Percentiles rank a stretch among this genome's conserved stretches.
Evolutionary conservation across 2,797 vertebrate species (phyloP).

Genomic region (Chiroxiphia lanceolata): DNA sequence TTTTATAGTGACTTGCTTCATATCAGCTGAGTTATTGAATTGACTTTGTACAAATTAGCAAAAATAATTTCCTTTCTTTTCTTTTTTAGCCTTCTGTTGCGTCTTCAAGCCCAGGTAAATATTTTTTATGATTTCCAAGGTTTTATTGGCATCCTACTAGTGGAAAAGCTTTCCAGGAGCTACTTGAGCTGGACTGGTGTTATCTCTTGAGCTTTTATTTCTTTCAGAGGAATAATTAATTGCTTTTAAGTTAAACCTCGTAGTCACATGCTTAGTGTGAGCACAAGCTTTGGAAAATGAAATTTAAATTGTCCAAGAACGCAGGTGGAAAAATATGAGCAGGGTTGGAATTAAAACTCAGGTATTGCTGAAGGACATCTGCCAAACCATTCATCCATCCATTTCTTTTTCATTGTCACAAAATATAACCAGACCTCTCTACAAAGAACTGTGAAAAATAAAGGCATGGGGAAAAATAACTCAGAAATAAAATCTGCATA

Average conservation of each 20-base stretch:
- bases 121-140: conserved; percentile 7
- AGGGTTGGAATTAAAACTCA: not conserved
- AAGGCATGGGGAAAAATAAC: not conserved
- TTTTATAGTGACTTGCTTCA: not conserved
- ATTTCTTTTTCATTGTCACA: not conserved
- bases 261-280: not conserved
- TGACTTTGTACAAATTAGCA: not conserved
- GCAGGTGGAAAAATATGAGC: not conserved
- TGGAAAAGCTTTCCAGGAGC: not conserved
- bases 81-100: conserved; percentile 90
- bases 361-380: not conserved
- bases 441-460: not conserved
- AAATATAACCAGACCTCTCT: not conserved
- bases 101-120: conserved; percentile 95
- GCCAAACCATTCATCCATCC: not conserved
- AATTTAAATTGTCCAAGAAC: not conserved
- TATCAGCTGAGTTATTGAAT: not conserved
- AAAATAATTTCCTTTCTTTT: conserved; percentile 61
- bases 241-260: not conserved
- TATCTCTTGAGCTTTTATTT: not conserved
- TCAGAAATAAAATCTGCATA: not conserved
- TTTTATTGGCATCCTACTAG: not conserved
- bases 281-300: not conserved
- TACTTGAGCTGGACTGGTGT: not conserved
- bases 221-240: not conserved